Conservation (phyloP, 1,140 invertebrate genomes). For the Cardiocondyla obscurior region DNA sequence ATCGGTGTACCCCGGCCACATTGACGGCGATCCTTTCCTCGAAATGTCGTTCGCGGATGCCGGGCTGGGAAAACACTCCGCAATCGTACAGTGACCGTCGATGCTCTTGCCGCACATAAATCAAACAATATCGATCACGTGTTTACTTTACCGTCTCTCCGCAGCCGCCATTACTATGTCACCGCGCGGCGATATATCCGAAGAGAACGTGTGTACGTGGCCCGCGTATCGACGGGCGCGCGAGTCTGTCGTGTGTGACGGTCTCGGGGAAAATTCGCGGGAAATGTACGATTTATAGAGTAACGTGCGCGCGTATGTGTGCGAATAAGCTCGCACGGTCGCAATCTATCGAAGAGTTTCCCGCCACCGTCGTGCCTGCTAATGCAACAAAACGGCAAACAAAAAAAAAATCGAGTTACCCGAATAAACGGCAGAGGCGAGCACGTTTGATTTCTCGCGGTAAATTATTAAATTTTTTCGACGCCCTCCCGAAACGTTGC, state of each 20-base stretch:
- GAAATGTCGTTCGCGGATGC: slow-evolving; percentile 53
- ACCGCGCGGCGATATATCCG: slow-evolving; percentile 44
- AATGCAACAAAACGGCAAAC: slow-evolving; percentile 18
- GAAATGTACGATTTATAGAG: slow-evolving; percentile 53
- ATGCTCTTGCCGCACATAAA: slow-evolving; percentile 54
- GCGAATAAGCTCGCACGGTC: neutral
- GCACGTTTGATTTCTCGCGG: slow-evolving; percentile 19
- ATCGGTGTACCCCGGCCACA: slow-evolving; percentile 15
- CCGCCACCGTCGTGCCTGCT: neutral
- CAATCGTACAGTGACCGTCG: slow-evolving; percentile 60
- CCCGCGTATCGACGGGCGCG: neutral
- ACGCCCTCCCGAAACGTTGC: slow-evolving; percentile 3
- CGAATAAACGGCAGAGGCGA: slow-evolving; percentile 17
- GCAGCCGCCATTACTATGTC: slow-evolving; percentile 51
- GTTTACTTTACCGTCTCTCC: slow-evolving; percentile 62
- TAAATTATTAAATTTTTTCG: slow-evolving; percentile 49
- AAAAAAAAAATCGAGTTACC: slow-evolving; percentile 42
- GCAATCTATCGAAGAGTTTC: slow-evolving; percentile 43
- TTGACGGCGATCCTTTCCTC: neutral
- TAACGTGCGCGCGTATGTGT: slow-evolving; percentile 25
- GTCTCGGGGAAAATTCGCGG: slow-evolving; percentile 53
- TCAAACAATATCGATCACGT: slow-evolving; percentile 70
- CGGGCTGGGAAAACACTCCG: slow-evolving; percentile 61
- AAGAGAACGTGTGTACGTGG: neutral
- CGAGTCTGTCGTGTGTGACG: slow-evolving; percentile 23